These are phyloP conservation scores for Illadopsis cleaveri DNA, from an alignment of 2,113 vertebrate genomes.

Conservation along the genomic window DNA sequence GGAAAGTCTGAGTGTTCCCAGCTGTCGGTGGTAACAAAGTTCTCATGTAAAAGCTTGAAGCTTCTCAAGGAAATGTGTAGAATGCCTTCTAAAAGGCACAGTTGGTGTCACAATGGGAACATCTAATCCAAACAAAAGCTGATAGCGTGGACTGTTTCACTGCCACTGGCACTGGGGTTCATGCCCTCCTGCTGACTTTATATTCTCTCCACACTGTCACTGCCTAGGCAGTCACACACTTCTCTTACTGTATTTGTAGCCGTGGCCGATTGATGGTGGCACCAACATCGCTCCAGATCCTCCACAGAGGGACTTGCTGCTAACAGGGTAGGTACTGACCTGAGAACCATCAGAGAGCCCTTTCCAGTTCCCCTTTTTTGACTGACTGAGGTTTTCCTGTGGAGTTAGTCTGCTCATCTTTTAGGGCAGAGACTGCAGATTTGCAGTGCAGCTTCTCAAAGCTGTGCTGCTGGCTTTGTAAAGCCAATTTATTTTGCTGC, in stretches of 20 bases:
- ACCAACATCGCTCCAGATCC: conserved; percentile 87
- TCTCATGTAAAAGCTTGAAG: neutral
- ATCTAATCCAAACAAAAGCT: conserved; percentile 27
- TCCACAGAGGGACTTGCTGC: conserved; percentile 93
- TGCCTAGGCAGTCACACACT: neutral
- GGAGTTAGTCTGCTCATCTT: neutral
- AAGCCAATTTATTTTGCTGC: neutral
- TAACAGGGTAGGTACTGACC: conserved; percentile 86
- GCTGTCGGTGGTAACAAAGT: neutral
- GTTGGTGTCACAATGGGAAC: conserved; percentile 21
- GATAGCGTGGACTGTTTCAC: neutral
- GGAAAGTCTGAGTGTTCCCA: conserved; percentile 15
- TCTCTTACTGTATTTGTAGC: conserved; percentile 69
- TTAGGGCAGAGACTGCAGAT: neutral
- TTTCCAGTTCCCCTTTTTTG: neutral
- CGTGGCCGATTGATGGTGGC: conserved; percentile 92
- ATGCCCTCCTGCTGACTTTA: neutral
- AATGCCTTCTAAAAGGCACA: neutral
- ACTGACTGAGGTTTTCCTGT: neutral
- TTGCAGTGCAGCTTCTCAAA: neutral
- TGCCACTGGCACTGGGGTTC: conserved; percentile 17
- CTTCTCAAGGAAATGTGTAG: conserved; percentile 2
- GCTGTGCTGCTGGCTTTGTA: neutral
- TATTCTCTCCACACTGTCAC: neutral
- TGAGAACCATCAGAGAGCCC: neutral